Conservation (phyloP, 2,888 invertebrate species). For the Luperina nickerlii region DNA sequence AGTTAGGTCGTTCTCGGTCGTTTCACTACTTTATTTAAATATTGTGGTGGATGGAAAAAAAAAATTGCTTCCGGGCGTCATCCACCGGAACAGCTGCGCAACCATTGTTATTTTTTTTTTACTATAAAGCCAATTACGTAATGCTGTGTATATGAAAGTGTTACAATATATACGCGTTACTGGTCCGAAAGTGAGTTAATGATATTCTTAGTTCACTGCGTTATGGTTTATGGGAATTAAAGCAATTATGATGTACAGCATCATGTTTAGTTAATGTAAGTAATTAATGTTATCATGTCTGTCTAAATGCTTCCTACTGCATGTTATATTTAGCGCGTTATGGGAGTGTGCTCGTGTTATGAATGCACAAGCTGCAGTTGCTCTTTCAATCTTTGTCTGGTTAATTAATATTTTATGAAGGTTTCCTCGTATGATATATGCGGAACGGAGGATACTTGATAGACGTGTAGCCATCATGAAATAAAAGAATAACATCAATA, state of each 20-base stretch:
- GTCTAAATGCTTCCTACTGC: slow-evolving; percentile 66
- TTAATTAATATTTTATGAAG: slow-evolving; percentile 51
- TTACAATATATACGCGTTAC: slow-evolving; percentile 77
- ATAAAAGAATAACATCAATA: slow-evolving; percentile 16
- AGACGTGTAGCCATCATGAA: not conserved
- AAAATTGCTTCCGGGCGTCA: slow-evolving; percentile 72
- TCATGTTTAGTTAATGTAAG: slow-evolving; percentile 60
- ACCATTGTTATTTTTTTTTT: slow-evolving; percentile 72
- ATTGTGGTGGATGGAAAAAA: slow-evolving; percentile 50
- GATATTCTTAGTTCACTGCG: slow-evolving; percentile 66
- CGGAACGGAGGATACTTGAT: slow-evolving; percentile 22
- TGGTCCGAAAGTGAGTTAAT: slow-evolving; percentile 87
- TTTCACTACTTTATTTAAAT: slow-evolving; percentile 51
- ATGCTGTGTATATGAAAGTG: slow-evolving; percentile 78
- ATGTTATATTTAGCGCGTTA: slow-evolving; percentile 61
- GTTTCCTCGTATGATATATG: slow-evolving; percentile 23
- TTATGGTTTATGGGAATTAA: slow-evolving; percentile 64
- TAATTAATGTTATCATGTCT: slow-evolving; percentile 53
- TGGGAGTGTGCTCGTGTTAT: slow-evolving; percentile 55
- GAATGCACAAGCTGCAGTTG: slow-evolving; percentile 58
- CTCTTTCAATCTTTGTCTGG: slow-evolving; percentile 35
- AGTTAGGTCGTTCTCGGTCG: slow-evolving; percentile 31
- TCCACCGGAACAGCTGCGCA: slow-evolving; percentile 73
- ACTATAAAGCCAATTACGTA: slow-evolving; percentile 74
- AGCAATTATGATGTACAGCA: slow-evolving; percentile 59